Evolutionary conservation across 2,113 vertebrate genomes (phyloP).

Genomic region (Platysteira castanea): DNA sequence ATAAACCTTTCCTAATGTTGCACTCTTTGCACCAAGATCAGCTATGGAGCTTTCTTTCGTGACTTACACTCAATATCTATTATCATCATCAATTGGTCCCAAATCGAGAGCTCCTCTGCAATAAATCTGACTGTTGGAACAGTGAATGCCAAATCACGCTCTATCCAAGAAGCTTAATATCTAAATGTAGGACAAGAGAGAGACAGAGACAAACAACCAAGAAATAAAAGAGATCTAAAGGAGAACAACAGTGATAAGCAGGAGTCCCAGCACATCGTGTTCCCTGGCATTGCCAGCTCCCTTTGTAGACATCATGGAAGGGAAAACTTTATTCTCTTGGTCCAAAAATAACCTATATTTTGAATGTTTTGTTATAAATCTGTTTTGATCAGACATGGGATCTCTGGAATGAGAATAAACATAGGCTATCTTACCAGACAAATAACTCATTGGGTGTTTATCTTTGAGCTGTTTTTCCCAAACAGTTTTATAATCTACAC

Average conservation of each 20-base stretch:
- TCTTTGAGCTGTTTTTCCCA: neutral
- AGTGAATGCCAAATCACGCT: neutral
- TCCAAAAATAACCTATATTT: neutral
- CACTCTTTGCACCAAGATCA: neutral
- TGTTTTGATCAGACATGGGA: neutral
- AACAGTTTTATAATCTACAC: neutral
- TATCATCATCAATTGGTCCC: neutral
- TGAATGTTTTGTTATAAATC: conserved; percentile 1
- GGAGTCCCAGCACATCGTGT: neutral
- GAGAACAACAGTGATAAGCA: neutral
- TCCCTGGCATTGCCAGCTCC: neutral
- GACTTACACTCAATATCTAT: neutral
- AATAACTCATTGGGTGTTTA: neutral
- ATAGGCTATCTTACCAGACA: neutral
- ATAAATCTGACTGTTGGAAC: neutral
- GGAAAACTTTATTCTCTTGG: neutral
- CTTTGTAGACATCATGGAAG: neutral
- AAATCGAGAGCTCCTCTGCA: neutral
- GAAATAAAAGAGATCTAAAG: neutral
- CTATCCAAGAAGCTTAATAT: neutral
- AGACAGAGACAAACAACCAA: neutral
- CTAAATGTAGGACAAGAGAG: neutral
- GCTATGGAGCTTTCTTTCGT: neutral
- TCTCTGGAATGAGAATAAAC: conserved; percentile 12
- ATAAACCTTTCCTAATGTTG: neutral